Percentiles rank a stretch among this genome's conserved stretches.
These are phyloP conservation scores for Lordiphosa mommai DNA, from an alignment of 1,140 invertebrate species.

Conservation along the genomic window DNA sequence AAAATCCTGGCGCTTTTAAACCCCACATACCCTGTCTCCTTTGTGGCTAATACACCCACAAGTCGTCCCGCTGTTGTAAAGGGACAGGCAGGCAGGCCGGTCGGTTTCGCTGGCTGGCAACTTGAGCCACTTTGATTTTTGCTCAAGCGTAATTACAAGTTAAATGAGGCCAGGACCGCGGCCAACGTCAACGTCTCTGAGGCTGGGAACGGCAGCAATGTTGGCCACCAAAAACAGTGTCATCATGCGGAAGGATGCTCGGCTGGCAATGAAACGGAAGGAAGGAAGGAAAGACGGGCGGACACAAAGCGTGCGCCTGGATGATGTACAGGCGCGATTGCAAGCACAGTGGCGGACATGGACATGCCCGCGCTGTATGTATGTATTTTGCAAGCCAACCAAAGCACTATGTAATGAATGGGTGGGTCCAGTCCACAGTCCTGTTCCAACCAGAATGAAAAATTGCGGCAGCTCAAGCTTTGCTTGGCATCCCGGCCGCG, in stretches of 20 bases:
- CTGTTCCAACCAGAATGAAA: slow-evolving; percentile 46
- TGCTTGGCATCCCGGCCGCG: slow-evolving; percentile 71
- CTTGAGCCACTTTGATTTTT: slow-evolving; percentile 78
- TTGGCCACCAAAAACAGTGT: slow-evolving; percentile 72
- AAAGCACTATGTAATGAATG: slow-evolving; percentile 69
- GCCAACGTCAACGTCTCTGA: slow-evolving; percentile 24
- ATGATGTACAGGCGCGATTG: slow-evolving; percentile 72
- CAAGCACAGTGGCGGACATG: slow-evolving; percentile 31
- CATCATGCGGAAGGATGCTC: slow-evolving; percentile 74
- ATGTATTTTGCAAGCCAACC: slow-evolving; percentile 10
- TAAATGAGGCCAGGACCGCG: slow-evolving; percentile 72
- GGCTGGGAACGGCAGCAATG: slow-evolving; percentile 27
- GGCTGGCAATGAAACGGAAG: slow-evolving; percentile 76
- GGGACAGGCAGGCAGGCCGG: slow-evolving; percentile 4
- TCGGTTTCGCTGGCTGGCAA: slow-evolving; percentile 59
- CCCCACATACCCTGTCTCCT: too few relatives aligned
- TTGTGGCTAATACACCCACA: background rate
- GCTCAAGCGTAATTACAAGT: slow-evolving; percentile 78
- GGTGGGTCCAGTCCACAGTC: slow-evolving; percentile 10
- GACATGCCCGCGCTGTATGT: slow-evolving; percentile 36
- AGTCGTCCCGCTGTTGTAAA: slow-evolving; percentile 4
- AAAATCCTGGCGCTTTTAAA: too few relatives aligned
- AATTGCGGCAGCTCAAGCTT: slow-evolving; percentile 66
- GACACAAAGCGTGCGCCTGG: slow-evolving; percentile 38
- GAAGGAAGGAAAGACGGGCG: slow-evolving; percentile 56